A percentile compares a stretch with the other conserved stretches of the same genome.
Evolutionary conservation across 2,888 invertebrate genomes (phyloP).

Genomic region (Nezara viridula): DNA sequence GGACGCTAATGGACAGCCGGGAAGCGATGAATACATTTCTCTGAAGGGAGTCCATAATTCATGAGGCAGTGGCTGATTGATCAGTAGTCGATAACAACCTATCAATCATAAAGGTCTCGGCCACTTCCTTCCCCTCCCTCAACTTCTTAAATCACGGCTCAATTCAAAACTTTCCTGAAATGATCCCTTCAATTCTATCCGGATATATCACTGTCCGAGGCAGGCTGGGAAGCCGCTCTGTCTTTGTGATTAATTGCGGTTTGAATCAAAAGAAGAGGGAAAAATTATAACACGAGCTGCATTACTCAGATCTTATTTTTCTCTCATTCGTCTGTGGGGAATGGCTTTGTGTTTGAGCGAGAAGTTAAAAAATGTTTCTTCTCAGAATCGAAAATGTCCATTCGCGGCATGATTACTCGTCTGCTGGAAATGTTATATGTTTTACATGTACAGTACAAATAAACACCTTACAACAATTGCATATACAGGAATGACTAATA

Average conservation of each 20-base stretch:
- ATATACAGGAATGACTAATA: too few relatives aligned
- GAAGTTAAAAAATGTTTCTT: too few relatives aligned
- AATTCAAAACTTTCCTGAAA: conserved; percentile 14
- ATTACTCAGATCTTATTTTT: too few relatives aligned
- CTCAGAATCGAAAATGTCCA: too few relatives aligned
- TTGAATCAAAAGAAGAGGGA: neutral
- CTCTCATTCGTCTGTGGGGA: too few relatives aligned
- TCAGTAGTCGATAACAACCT: conserved; percentile 12
- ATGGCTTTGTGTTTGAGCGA: too few relatives aligned
- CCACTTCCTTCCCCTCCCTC: neutral
- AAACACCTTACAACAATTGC: too few relatives aligned
- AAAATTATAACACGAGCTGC: too few relatives aligned
- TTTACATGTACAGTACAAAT: too few relatives aligned
- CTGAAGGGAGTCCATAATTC: conserved; percentile 24
- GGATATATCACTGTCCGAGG: neutral
- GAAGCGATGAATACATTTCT: conserved; percentile 48
- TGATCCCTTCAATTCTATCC: neutral
- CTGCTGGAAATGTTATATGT: too few relatives aligned
- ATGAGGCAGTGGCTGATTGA: conserved; percentile 41
- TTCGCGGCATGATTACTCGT: too few relatives aligned
- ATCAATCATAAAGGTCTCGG: neutral
- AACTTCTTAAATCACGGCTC: neutral
- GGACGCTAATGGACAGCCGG: conserved; percentile 37
- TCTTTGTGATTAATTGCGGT: neutral
- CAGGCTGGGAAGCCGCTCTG: neutral